Percentiles rank a stretch among this genome's conserved stretches.
Evolutionary conservation across 2,113 vertebrate genomes (phyloP).

Genomic region (Psettodes erumei): DNA sequence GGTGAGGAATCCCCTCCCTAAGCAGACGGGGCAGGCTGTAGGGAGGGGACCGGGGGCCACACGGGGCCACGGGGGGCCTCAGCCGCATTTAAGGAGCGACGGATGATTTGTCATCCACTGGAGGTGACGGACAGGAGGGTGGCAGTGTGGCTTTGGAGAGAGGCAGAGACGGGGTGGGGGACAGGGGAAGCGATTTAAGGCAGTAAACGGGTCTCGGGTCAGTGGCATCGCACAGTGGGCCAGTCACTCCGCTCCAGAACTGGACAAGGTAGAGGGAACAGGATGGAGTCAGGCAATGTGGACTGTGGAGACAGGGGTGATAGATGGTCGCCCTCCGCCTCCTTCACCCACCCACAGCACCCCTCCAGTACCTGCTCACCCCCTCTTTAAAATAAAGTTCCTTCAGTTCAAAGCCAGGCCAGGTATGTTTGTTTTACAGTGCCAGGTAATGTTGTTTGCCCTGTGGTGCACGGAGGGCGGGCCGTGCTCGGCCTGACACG

Average conservation of each 20-base stretch:
- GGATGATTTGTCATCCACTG: slow-evolving; percentile 75
- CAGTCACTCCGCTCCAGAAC: slow-evolving; percentile 75
- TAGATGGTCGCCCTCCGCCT: slow-evolving; percentile 18
- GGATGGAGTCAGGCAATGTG: slow-evolving; percentile 40
- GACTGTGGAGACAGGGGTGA: slow-evolving; percentile 7
- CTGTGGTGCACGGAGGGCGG: neutral
- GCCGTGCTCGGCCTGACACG: neutral
- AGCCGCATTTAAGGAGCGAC: slow-evolving; percentile 46
- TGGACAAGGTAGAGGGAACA: slow-evolving; percentile 42
- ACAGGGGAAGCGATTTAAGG: slow-evolving; percentile 68
- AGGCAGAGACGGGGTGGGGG: slow-evolving; percentile 43
- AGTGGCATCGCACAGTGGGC: slow-evolving; percentile 78
- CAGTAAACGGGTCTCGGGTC: slow-evolving; percentile 79
- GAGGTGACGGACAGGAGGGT: slow-evolving; percentile 56
- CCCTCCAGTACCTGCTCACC: slow-evolving; percentile 19
- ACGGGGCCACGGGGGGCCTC: slow-evolving; percentile 14
- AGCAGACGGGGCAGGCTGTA: slow-evolving; percentile 64
- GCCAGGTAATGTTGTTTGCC: slow-evolving; percentile 31
- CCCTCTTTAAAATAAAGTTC: slow-evolving; percentile 18
- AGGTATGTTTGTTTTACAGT: slow-evolving; percentile 60
- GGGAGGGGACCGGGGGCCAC: slow-evolving; percentile 14
- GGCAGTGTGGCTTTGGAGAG: slow-evolving; percentile 48
- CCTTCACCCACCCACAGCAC: slow-evolving; percentile 6
- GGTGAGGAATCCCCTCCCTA: slow-evolving; percentile 72
- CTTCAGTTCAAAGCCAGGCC: slow-evolving; percentile 16